Evolutionary conservation across 2,888 invertebrate species (phyloP).

Genomic region (Proisotoma minuta): DNA sequence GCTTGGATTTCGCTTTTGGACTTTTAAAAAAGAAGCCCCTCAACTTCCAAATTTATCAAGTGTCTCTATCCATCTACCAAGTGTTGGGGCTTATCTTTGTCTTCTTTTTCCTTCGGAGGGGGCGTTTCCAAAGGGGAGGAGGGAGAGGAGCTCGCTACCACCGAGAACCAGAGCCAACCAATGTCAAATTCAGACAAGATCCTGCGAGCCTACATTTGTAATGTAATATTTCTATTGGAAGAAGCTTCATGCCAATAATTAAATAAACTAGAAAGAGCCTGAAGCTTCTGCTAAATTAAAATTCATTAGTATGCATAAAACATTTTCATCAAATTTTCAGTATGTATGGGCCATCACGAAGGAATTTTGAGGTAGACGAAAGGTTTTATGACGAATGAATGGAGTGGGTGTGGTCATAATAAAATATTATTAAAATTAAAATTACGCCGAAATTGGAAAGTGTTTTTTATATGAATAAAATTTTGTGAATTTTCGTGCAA

Average conservation of each 20-base stretch:
- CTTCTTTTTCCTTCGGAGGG: slow-evolving; percentile 1
- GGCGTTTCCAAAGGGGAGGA: background rate
- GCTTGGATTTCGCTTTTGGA: background rate
- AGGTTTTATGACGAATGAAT: background rate
- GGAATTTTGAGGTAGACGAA: background rate
- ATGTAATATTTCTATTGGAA: too few species aligned
- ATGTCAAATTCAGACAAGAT: slow-evolving; percentile 11
- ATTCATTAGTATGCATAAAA: too few species aligned
- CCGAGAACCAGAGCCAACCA: background rate
- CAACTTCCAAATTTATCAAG: slow-evolving; percentile 1
- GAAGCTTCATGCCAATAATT: too few species aligned
- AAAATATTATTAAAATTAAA: background rate
- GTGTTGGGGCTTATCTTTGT: background rate
- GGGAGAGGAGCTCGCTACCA: slow-evolving; percentile 7
- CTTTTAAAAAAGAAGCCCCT: background rate
- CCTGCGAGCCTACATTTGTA: background rate
- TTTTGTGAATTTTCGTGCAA: too few species aligned
- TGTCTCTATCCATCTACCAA: background rate
- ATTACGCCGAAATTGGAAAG: too few species aligned
- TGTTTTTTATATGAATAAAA: too few species aligned
- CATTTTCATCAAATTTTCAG: background rate
- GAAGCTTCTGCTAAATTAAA: background rate
- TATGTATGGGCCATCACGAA: background rate
- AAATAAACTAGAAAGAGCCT: too few species aligned
- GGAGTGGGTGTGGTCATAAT: too few species aligned